Conservation (phyloP, 2,888 invertebrate genomes). For the Limnephilus auricula region DNA sequence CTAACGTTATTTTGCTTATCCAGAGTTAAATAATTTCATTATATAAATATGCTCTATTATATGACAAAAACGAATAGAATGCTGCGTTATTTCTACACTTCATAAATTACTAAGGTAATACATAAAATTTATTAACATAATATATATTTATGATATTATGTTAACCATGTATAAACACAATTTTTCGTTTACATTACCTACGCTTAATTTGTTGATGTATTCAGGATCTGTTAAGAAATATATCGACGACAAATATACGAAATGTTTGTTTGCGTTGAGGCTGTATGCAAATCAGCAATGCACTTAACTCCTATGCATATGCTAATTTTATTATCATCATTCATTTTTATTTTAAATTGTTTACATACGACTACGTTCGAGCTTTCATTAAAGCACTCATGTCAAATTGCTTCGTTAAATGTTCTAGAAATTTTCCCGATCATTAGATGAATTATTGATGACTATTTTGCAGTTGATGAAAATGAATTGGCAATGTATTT, state of each 20-base stretch:
- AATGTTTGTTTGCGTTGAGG: not conserved
- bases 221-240: not conserved
- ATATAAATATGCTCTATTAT: no score
- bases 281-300: slow-evolving; percentile 53
- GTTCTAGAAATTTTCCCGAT: not conserved
- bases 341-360: slow-evolving; percentile 45
- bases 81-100: not conserved
- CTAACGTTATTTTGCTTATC: no score
- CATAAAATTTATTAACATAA: no score
- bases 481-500: not conserved
- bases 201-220: not conserved
- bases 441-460: not conserved
- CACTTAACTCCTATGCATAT: slow-evolving; percentile 53
- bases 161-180: no score
- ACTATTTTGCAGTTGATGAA: not conserved
- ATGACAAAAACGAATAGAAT: no score
- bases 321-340: slow-evolving; percentile 56
- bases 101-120: no score
- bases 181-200: not conserved
- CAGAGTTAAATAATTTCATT: no score
- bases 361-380: not conserved
- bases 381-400: slow-evolving; percentile 22
- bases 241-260: not conserved
- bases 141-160: no score
- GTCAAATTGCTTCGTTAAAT: slow-evolving; percentile 21